Percentiles rank a stretch among this genome's conserved stretches.
Evolutionary conservation across 2,797 vertebrate species (phyloP).

Genomic region (Pyrocephalus nanus): DNA sequence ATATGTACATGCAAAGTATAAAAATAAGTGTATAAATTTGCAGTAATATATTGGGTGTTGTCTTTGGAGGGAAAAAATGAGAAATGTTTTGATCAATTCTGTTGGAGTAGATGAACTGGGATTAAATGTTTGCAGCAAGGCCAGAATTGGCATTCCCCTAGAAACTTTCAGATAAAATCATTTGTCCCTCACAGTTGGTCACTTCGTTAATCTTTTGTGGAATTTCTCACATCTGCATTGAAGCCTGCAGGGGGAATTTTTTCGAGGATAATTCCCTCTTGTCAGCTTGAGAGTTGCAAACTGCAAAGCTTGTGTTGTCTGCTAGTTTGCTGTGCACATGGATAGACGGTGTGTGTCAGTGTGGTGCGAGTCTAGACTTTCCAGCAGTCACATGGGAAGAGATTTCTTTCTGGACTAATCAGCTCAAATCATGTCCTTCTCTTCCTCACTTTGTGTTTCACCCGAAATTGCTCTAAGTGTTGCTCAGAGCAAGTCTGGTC

Average conservation of each 20-base stretch:
- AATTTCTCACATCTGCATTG: constrained; percentile 43
- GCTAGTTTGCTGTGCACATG: background rate
- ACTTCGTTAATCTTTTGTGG: background rate
- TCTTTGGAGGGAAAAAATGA: background rate
- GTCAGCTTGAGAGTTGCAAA: background rate
- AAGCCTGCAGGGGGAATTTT: constrained; percentile 16
- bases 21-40: background rate
- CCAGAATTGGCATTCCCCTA: background rate
- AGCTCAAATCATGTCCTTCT: background rate
- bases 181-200: constrained; percentile 7
- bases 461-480: background rate
- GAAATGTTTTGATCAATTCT: background rate
- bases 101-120: background rate
- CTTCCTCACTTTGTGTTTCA: background rate
- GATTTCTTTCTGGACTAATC: background rate
- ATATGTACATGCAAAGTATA: background rate
- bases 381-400: background rate
- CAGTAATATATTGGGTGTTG: background rate
- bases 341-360: background rate
- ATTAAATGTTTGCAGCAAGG: background rate
- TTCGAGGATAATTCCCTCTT: background rate
- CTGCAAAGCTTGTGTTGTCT: background rate
- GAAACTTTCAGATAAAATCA: background rate
- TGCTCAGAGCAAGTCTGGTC: background rate
- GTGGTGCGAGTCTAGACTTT: background rate